phyloP scores from a whole-genome alignment of 2,113 vertebrate species.

The Pleuronectes platessa region DNA sequence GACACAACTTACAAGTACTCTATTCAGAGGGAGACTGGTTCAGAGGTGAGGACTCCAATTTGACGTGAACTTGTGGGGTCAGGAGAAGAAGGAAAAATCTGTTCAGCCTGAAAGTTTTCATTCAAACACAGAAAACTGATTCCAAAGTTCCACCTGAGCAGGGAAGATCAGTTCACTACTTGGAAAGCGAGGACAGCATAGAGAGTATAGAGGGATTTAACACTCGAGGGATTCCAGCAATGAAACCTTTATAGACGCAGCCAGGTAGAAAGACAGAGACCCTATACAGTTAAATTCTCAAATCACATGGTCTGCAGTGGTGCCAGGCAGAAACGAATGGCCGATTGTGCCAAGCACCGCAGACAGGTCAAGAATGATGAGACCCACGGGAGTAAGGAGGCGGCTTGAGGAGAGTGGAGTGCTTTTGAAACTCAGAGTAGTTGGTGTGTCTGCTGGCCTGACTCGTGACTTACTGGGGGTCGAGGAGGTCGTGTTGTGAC shows the following conservation, averaged over 20 bases:
- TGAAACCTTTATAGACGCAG: background rate
- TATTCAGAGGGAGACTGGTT: background rate
- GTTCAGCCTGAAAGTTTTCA: conserved; percentile 1
- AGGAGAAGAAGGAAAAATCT: background rate
- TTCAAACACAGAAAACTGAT: background rate
- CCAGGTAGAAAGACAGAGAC: conserved; percentile 11
- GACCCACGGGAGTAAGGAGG: conserved; percentile 2
- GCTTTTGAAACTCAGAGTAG: conserved; percentile 25
- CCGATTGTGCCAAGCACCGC: conserved; percentile 13
- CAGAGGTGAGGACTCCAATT: background rate
- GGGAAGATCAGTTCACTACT: conserved; percentile 4
- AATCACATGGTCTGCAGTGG: conserved; percentile 4
- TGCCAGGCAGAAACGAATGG: conserved; percentile 14
- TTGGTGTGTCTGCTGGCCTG: background rate
- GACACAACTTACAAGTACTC: background rate
- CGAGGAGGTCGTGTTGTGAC: conserved; percentile 46
- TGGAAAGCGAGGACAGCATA: background rate
- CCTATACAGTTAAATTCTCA: conserved; percentile 18
- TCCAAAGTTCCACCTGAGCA: conserved; percentile 8
- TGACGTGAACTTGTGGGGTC: background rate
- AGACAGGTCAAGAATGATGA: conserved; percentile 38
- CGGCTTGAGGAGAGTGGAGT: conserved; percentile 1
- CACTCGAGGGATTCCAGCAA: background rate
- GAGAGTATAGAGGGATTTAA: background rate
- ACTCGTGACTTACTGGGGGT: conserved; percentile 38